Conservation (phyloP, 2,113 vertebrate genomes). For the Amphiprion percula region DNA sequence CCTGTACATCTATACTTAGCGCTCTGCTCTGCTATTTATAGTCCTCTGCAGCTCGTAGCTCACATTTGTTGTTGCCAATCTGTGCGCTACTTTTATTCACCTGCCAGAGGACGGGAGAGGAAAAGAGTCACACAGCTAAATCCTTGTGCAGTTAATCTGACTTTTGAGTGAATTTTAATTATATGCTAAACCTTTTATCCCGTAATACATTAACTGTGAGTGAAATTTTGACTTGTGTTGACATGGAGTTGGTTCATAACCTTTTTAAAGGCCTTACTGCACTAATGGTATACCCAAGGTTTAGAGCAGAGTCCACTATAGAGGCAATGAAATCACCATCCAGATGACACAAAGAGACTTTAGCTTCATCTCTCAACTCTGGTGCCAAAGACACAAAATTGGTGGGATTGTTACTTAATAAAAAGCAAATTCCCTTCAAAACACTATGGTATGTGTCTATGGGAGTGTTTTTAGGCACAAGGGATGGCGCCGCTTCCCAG, state of each 20-base stretch:
- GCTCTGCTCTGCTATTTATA: slow-evolving; percentile 45
- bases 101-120: slow-evolving; percentile 7
- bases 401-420: no score
- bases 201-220: background rate
- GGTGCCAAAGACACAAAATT: background rate
- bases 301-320: no score
- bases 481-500: no score
- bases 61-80: slow-evolving; percentile 8
- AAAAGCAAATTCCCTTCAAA: no score
- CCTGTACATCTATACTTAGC: slow-evolving; percentile 20
- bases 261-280: background rate
- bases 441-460: no score
- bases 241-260: background rate
- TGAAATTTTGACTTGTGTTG: slow-evolving; percentile 2
- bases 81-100: slow-evolving; percentile 21
- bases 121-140: background rate
- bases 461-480: no score
- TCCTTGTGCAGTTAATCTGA: background rate
- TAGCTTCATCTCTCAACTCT: background rate
- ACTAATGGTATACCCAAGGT: no score
- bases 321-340: background rate
- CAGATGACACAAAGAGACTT: background rate
- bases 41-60: background rate
- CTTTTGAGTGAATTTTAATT: background rate
- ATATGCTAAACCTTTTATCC: background rate